Conservation (phyloP, 2,113 vertebrate genomes). For the Sander lucioperca region DNA sequence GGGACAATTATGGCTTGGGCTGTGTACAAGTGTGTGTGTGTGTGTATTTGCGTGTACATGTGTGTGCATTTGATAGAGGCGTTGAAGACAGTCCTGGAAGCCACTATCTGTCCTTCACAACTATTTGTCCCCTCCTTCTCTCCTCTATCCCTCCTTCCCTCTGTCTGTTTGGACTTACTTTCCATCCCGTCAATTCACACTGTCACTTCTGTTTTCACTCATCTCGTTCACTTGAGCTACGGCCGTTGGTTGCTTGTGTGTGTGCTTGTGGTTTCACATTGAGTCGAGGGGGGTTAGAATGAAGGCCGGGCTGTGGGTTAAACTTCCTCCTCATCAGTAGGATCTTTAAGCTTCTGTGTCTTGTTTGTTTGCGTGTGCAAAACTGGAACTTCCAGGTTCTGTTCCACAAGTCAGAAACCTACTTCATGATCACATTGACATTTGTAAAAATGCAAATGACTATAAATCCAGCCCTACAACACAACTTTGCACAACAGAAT, state of each 20-base stretch:
- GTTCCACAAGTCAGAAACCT: slow-evolving; percentile 5
- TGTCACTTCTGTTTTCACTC: slow-evolving; percentile 80
- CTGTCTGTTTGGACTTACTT: slow-evolving; percentile 69
- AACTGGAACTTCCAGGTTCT: slow-evolving; percentile 39
- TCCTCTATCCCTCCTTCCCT: slow-evolving; percentile 74
- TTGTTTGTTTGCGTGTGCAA: slow-evolving; percentile 34
- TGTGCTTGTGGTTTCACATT: slow-evolving; percentile 54
- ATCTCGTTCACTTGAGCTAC: slow-evolving; percentile 58
- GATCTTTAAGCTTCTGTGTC: slow-evolving; percentile 14
- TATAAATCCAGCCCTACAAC: not conserved
- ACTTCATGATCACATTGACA: not conserved
- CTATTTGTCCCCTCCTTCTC: slow-evolving; percentile 61
- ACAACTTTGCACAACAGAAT: not conserved
- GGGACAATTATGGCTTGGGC: slow-evolving; percentile 75
- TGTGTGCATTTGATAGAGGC: slow-evolving; percentile 65
- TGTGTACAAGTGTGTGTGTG: slow-evolving; percentile 53
- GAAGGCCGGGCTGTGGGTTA: slow-evolving; percentile 51
- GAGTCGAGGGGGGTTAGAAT: slow-evolving; percentile 56
- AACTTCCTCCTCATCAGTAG: slow-evolving; percentile 40
- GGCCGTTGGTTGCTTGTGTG: slow-evolving; percentile 10
- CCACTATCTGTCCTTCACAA: slow-evolving; percentile 74
- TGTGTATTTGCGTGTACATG: slow-evolving; percentile 3
- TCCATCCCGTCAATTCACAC: slow-evolving; percentile 67
- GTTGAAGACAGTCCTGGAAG: slow-evolving; percentile 69
- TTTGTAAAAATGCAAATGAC: not conserved